These are phyloP conservation scores for Lasius fuliginosus DNA, from an alignment of 2,888 invertebrate species.

Conservation along the genomic window DNA sequence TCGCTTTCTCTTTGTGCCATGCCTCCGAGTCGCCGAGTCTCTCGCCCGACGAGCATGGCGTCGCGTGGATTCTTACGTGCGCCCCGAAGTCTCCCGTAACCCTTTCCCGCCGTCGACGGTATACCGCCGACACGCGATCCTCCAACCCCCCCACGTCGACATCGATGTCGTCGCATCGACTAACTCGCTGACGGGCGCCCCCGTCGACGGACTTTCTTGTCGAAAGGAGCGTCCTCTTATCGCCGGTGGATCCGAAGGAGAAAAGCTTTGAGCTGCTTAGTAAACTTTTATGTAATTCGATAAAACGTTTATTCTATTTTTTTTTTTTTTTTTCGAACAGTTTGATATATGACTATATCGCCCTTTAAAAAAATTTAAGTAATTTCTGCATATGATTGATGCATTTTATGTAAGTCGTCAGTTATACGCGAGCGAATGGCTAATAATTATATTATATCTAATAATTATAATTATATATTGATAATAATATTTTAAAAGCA, in stretches of 20 bases:
- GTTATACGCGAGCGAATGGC: neutral
- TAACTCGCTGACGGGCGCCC: slow-evolving; percentile 36
- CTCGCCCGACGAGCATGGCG: slow-evolving; percentile 59
- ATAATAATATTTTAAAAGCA: neutral
- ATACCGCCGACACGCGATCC: slow-evolving; percentile 52
- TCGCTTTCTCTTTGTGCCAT: slow-evolving; percentile 38
- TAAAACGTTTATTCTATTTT: slow-evolving; percentile 8
- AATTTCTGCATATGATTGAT: neutral
- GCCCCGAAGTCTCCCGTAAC: slow-evolving; percentile 42
- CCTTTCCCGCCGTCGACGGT: slow-evolving; percentile 55
- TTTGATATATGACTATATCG: neutral
- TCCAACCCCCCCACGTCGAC: slow-evolving; percentile 41
- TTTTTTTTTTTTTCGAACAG: neutral
- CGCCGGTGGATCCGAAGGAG: slow-evolving; percentile 22
- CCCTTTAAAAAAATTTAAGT: slow-evolving; percentile 5
- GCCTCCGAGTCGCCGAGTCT: slow-evolving; percentile 65
- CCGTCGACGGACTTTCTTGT: slow-evolving; percentile 40
- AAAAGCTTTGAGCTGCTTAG: slow-evolving; percentile 40
- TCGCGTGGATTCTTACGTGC: slow-evolving; percentile 62
- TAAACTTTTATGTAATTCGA: slow-evolving; percentile 32
- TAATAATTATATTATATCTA: neutral
- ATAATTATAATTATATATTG: neutral
- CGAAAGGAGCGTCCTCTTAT: slow-evolving; percentile 39
- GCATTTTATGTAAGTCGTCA: neutral
- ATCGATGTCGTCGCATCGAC: slow-evolving; percentile 46